phyloP scores from a whole-genome alignment of 2,113 vertebrate species.

The Phaethornis superciliosus region DNA sequence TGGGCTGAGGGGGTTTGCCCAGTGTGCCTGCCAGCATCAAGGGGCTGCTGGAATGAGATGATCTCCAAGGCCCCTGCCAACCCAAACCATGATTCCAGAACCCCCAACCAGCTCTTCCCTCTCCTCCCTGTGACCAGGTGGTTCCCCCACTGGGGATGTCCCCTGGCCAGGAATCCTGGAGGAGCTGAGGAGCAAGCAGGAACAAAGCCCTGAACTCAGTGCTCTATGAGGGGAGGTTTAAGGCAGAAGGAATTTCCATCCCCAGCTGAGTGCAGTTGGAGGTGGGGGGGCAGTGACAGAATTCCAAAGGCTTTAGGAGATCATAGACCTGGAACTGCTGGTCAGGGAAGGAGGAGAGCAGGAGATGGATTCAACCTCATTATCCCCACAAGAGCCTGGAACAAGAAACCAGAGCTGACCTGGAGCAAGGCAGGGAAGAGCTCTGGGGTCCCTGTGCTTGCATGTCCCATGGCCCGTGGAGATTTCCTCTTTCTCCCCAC shows the following conservation, averaged over 20 bases:
- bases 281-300: not conserved
- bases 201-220: accelerated
- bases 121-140: accelerated
- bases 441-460: accelerated
- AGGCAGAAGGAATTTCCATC: not conserved
- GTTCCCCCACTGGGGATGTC: accelerated
- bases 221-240: accelerated
- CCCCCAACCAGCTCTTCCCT: not conserved
- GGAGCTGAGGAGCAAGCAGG: not conserved
- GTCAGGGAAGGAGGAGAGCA: not conserved
- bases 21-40: too few species aligned
- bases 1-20: too few species aligned
- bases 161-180: not conserved
- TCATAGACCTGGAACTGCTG: constrained; percentile 38
- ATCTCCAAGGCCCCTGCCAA: not conserved
- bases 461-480: accelerated
- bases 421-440: not conserved
- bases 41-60: too few species aligned
- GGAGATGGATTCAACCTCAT: not conserved
- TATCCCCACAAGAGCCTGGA: not conserved
- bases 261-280: not conserved
- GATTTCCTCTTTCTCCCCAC: not conserved
- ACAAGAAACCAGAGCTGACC: not conserved
- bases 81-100: not conserved
- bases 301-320: not conserved